Base-by-base conservation (phyloP, 2,797 vertebrate genomes). In the Microctenopoma steveboyesi region DNA sequence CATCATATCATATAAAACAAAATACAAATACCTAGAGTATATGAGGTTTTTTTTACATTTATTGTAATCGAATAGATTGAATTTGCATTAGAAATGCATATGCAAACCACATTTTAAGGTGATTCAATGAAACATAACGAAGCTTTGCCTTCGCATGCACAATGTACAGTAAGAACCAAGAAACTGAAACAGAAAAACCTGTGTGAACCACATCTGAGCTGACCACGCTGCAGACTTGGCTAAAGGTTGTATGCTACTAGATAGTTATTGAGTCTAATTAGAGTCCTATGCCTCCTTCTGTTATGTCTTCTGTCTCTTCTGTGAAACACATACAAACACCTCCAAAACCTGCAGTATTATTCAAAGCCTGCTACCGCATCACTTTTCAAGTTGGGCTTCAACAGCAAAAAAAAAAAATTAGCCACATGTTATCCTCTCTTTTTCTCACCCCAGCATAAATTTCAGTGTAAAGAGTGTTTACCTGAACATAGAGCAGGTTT, bases 401-500 rank as follows among this genome's bases (percentile, higher is more conserved):
- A 39, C 10, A 69, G 42, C 40, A 48, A 33, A 58, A 43, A 53
- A 18, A 18, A 1, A 30, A 14, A 33, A 18, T 1, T 30, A 15
- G 10, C 49, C 18, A 42, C 51, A 50, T 50, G 43, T 73, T 46
- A 13, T 33, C 7, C 12, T 22, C 11, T 37, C 25, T n/a, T 13
- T 50, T 47, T 42, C 46, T 30, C 40, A 5, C 18, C 3, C 0
- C 39, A 72, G 56, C 61, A 60, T 22, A 47, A 61, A 55, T 12
- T 37, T 52, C 48, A 27, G 40, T 47, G 30, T 64, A 59, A 48
- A 8, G 28, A 18, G 18, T 77, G 25, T 77, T 87, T 93, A 99
- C 98, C 98, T 99, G 98, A 59, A 99, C 98, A 52, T 98, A 99
- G 60, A 99, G 97, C 84, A 99, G 91, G 91, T 99, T 99, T 40